Evolutionary conservation across 1,140 invertebrate species (phyloP), one percentile per base, ranked within the genome.

Genomic region (Lycorma delicatula): DNA sequence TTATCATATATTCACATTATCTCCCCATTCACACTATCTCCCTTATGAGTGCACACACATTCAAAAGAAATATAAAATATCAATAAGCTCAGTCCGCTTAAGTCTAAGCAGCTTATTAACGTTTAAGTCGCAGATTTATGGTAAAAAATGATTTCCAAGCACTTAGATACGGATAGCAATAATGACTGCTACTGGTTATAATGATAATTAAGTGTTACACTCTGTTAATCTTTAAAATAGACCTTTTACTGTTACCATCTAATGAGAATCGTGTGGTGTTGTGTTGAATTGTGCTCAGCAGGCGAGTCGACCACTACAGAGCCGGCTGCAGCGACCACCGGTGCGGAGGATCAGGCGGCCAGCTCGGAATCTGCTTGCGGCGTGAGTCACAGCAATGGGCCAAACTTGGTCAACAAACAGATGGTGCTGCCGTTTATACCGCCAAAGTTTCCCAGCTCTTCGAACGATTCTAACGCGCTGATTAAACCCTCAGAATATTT

Each of bases 401-500:
- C 56, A 60, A 79, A 86, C 74, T 76, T 86, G 71, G 81, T 88
- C 64, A 87, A 86, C 75, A 89, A 87, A 72, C 88, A 90, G 71
- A 79, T 87, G 71, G 87, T 83, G 62, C 72, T 90, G 57, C 87
- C 89, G 59, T 93, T 93, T 77, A 86, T 93, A 69, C 89, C 89
- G 44, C 90, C 91, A 23, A 87, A 87, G 71, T 93, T 93, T 74
- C 83, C 83, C 27, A 79, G 81, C 67, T 78, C 76, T 62, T 77
- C 63, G 76, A 64, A 66, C 77, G 79, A 83, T 65, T 81, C 86
- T 49, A 85, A 91, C 69, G 80, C 84, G 36, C 79, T 93, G 41
- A 91, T 95, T 67, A 93, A 93, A 69, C 91, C 91, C 36, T 91
- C 89, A 29, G 91, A 94, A 71, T 94, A 94, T 72, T 76, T 94